Conservation (phyloP, 1,140 invertebrate genomes). For the Nasonia vitripennis region DNA sequence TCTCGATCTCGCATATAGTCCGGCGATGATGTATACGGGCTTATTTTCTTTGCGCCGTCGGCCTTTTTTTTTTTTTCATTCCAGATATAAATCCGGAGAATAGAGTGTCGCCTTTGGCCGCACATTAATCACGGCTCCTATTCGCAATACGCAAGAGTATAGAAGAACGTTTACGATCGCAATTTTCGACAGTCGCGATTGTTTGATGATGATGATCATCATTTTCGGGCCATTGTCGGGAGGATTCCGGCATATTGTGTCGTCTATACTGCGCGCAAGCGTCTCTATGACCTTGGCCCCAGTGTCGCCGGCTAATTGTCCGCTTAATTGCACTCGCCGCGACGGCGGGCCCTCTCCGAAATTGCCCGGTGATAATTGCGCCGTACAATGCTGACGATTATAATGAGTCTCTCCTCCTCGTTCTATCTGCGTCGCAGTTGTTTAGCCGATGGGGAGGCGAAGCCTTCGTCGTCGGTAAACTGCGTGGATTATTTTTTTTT, state of each 20-base stretch:
- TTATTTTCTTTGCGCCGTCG: too few species aligned
- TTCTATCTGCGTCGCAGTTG: neutral
- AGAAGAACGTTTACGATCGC: too few species aligned
- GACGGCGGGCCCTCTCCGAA: neutral
- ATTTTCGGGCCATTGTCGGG: constrained; percentile 12
- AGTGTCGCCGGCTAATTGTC: neutral
- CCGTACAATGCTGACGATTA: neutral
- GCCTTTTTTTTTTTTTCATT: too few species aligned
- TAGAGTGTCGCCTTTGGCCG: too few species aligned
- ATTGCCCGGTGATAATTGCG: constrained; percentile 6
- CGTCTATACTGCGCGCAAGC: neutral
- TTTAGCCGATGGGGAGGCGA: too few species aligned
- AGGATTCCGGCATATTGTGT: constrained; percentile 12
- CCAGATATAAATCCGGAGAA: too few species aligned
- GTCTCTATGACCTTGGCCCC: neutral
- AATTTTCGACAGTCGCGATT: neutral
- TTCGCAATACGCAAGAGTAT: too few species aligned
- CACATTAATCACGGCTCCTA: too few species aligned
- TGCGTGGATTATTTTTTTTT: too few species aligned
- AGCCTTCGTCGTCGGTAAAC: too few species aligned
- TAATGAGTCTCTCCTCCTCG: neutral
- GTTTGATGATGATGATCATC: neutral
- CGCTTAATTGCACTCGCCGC: constrained; percentile 1
- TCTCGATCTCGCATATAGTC: too few species aligned
- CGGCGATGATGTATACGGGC: too few species aligned